Evolutionary conservation across 2,888 invertebrate species (phyloP).

Genomic region (Metallyticus violacea): DNA sequence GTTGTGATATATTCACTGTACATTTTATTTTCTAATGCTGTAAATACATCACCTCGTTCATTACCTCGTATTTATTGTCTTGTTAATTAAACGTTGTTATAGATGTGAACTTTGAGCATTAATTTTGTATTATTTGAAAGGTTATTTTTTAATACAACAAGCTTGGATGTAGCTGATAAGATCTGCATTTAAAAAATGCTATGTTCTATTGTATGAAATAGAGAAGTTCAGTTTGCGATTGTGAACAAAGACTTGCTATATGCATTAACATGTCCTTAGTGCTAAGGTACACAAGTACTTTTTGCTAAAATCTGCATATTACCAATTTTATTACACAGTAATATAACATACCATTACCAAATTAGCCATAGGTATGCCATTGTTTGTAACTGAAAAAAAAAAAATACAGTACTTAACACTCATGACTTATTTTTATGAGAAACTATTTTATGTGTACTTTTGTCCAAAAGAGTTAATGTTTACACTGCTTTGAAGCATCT

Average conservation of each 20-base stretch:
- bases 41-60: neutral
- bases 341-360: neutral
- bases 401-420: neutral
- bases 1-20: neutral
- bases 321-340: neutral
- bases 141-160: neutral
- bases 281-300: neutral
- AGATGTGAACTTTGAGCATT: neutral
- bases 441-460: neutral
- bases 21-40: neutral
- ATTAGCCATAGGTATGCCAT: neutral
- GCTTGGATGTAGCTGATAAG: neutral
- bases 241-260: neutral
- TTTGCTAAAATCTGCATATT: neutral
- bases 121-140: neutral
- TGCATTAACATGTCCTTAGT: neutral
- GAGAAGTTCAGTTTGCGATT: neutral
- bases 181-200: neutral
- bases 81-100: neutral
- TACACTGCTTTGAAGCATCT: neutral
- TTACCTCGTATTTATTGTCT: neutral
- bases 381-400: neutral
- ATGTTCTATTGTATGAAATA: neutral
- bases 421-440: neutral
- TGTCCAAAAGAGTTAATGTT: neutral